phyloP scores from a whole-genome alignment of 2,888 invertebrate genomes.

The Colostygia pectinataria region DNA sequence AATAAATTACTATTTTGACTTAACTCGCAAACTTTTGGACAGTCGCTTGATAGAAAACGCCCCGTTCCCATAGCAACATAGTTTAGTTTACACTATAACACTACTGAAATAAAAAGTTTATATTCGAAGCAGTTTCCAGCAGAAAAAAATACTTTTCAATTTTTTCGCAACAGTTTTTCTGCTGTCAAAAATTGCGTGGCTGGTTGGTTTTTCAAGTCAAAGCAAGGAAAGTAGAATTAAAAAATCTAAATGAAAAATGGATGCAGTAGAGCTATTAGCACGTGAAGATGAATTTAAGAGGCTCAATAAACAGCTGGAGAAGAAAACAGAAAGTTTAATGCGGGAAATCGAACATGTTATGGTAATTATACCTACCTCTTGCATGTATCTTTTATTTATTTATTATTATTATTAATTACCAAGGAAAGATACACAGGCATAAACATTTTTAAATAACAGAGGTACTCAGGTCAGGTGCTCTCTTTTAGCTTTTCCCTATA shows the following conservation, averaged over 20 bases:
- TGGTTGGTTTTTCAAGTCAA: conserved; percentile 7
- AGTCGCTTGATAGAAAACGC: conserved; percentile 21
- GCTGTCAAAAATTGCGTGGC: not conserved
- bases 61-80: conserved; percentile 58
- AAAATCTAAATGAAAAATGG: conserved; percentile 52
- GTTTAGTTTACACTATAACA: conserved; percentile 39
- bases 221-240: not conserved
- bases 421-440: no score
- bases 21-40: not conserved
- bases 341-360: conserved; percentile 71
- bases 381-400: no score
- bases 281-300: conserved; percentile 75
- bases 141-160: not conserved
- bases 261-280: conserved; percentile 65
- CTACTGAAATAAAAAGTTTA: conserved; percentile 34
- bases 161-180: no score
- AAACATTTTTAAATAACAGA: no score
- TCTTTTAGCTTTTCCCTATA: no score
- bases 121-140: not conserved
- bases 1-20: conserved; percentile 18
- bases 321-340: conserved; percentile 72
- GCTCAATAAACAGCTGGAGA: conserved; percentile 71
- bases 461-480: no score
- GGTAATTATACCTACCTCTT: no score
- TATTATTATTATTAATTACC: no score